Percentiles rank a stretch among this genome's conserved stretches.
Evolutionary conservation across 2,113 vertebrate species (phyloP).

Genomic region (Rhombomys opimus): DNA sequence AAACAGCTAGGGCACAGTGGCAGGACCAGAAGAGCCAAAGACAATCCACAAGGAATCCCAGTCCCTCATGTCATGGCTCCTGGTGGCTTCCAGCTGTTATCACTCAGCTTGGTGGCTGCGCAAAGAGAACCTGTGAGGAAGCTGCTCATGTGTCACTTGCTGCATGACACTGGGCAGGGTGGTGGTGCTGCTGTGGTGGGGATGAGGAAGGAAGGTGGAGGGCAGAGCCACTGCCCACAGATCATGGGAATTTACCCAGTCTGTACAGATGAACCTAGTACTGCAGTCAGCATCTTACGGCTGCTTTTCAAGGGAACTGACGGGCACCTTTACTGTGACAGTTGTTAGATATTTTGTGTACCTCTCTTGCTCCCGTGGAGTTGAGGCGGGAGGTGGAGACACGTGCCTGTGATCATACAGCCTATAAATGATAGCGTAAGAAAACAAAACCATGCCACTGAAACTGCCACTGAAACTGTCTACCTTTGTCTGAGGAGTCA

Average conservation of each 20-base stretch:
- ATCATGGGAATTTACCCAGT: background rate
- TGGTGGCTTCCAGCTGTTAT: background rate
- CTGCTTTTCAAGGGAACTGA: background rate
- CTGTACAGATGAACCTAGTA: fast-evolving
- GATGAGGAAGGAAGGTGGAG: background rate
- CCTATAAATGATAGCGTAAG: background rate
- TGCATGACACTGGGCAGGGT: background rate
- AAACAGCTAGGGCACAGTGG: background rate
- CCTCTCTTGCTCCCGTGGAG: background rate
- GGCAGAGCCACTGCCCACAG: too few species aligned
- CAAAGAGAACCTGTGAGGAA: background rate
- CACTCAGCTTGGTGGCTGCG: background rate
- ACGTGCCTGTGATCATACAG: background rate
- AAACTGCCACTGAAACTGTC: background rate
- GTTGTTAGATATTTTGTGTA: background rate
- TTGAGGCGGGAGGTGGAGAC: background rate
- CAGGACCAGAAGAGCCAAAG: background rate
- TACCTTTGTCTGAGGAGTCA: background rate
- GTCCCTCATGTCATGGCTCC: background rate
- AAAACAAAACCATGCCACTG: background rate
- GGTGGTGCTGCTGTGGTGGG: background rate
- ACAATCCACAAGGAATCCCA: background rate
- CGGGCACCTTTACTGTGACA: background rate
- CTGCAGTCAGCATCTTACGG: background rate
- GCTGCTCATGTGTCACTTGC: background rate